Evolutionary conservation across 2,888 invertebrate species (phyloP).

Genomic region (Trilocha varians): DNA sequence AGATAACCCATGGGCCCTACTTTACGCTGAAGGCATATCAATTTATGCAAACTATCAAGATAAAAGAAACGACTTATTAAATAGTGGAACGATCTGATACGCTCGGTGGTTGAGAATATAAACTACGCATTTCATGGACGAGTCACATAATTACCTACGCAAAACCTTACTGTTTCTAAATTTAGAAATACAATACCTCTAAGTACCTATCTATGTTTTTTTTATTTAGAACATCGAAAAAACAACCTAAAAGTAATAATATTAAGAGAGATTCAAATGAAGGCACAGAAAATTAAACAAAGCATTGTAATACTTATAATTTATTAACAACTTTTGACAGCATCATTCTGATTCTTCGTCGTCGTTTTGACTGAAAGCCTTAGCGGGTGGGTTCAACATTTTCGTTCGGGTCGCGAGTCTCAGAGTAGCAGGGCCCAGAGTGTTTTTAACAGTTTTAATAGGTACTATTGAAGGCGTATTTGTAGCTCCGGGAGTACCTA

Average conservation of each 20-base stretch:
- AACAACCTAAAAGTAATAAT: no score
- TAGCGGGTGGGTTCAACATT: conserved; percentile 56
- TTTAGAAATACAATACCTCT: no score
- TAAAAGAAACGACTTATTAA: not conserved
- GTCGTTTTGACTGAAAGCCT: conserved; percentile 36
- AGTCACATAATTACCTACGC: no score
- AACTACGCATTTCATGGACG: no score
- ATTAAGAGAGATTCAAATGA: no score
- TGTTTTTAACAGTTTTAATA: conserved; percentile 21
- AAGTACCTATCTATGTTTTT: no score
- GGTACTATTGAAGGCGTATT: conserved; percentile 18
- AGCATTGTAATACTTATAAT: not conserved
- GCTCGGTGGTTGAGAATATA: not conserved
- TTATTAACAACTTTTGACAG: not conserved
- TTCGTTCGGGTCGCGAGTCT: conserved; percentile 46
- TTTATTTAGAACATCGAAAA: no score
- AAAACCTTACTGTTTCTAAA: no score
- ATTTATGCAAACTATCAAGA: not conserved
- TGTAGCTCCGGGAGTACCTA: conserved; percentile 63
- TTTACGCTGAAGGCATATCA: not conserved
- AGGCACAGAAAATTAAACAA: no score
- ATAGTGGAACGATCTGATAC: not conserved
- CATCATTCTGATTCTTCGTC: conserved; percentile 41
- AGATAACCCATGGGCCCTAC: not conserved
- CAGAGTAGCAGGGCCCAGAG: conserved; percentile 45